Evolutionary conservation across 2,113 vertebrate species (phyloP).

Genomic region (Podarcis muralis): DNA sequence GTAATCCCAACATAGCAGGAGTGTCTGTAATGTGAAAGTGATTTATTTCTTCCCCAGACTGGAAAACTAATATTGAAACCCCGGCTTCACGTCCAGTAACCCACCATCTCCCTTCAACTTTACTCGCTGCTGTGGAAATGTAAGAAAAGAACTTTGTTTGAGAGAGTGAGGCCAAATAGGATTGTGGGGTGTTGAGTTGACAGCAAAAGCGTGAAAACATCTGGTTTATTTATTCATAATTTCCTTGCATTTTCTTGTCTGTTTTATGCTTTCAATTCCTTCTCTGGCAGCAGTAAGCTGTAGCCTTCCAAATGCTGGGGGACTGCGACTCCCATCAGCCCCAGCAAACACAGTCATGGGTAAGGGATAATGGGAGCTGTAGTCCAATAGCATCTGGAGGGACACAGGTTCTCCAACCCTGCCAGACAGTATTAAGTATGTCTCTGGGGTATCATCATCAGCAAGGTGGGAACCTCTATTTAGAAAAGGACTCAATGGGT

Average conservation of each 20-base stretch:
- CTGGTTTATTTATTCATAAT: slow-evolving; percentile 58
- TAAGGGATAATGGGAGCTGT: no score
- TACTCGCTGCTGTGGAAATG: slow-evolving; percentile 63
- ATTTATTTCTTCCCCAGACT: slow-evolving; percentile 80
- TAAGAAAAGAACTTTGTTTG: slow-evolving; percentile 63
- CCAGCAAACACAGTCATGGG: no score
- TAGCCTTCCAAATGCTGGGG: no score
- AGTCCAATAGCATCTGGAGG: no score
- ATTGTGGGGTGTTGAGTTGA: slow-evolving; percentile 54
- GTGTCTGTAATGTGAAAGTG: not conserved
- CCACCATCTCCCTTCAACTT: slow-evolving; percentile 52
- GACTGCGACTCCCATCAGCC: no score
- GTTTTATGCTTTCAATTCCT: slow-evolving; percentile 69
- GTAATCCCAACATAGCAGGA: not conserved
- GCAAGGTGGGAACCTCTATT: not conserved
- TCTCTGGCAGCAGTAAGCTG: slow-evolving; percentile 38
- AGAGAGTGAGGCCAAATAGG: slow-evolving; percentile 63
- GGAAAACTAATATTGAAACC: slow-evolving; percentile 98
- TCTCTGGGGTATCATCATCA: slow-evolving; percentile 58
- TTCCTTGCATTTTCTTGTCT: slow-evolving; percentile 52
- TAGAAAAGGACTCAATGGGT: slow-evolving; percentile 63
- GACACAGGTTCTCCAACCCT: no score
- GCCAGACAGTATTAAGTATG: slow-evolving; percentile 75
- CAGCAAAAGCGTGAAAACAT: slow-evolving; percentile 73
- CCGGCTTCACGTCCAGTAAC: slow-evolving; percentile 93